Conservation (phyloP, 2,797 vertebrate genomes). For the Sebastiscus albofasciatus region DNA sequence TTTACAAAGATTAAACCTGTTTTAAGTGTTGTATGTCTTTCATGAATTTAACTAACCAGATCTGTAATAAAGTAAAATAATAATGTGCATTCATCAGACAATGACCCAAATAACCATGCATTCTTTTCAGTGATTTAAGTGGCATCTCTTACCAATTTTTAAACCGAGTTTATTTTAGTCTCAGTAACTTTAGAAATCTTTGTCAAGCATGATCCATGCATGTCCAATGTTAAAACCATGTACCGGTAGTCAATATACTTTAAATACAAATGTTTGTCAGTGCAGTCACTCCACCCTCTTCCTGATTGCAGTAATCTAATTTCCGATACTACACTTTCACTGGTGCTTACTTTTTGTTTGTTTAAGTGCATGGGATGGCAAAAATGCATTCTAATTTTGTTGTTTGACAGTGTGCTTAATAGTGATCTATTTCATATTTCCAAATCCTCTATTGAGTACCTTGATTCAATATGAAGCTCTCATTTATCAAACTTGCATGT, state of each 20-base stretch:
- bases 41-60: not conserved
- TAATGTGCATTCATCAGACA: not conserved
- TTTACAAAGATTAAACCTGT: not conserved
- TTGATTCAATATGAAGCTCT: not conserved
- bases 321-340: not conserved
- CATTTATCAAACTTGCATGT: not conserved
- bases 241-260: no score
- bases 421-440: not conserved
- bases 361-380: accelerated
- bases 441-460: not conserved
- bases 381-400: not conserved
- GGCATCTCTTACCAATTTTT: not conserved
- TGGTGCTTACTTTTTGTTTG: not conserved
- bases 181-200: not conserved
- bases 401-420: not conserved
- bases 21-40: not conserved
- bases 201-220: not conserved
- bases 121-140: not conserved
- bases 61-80: not conserved
- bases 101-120: accelerated
- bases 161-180: not conserved
- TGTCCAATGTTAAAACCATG: no score
- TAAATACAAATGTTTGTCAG: no score
- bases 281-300: no score
- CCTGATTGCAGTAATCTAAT: no score